Evolutionary conservation across 2,888 invertebrate species (phyloP), one percentile per base, ranked within the genome.

Genomic region (Phortica magna): DNA sequence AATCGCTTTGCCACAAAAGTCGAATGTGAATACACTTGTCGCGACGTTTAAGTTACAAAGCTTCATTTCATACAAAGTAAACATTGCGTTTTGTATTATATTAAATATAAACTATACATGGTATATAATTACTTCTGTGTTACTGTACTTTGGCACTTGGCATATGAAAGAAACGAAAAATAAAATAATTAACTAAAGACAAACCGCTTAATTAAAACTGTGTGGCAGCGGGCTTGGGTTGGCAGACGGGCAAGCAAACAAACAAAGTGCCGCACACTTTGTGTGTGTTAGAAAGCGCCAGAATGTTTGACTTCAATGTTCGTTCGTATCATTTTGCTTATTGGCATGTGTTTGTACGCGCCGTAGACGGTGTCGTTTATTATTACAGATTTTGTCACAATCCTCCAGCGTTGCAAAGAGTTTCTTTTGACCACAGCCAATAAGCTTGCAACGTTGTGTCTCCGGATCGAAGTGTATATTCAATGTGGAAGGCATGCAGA

Each of bases 1-100:
- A 97, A 97, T 90, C 96, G 95, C 86, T 96, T 96, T 89, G 92
- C 94, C 70, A 94, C 93, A 5, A 91, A 92, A 65, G 93, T 94
- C 57, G 95, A 95, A 80, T 96, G 96, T 85, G 93, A 92, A 79
- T 92, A 92, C 76, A 93, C 93, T 22, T 95, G 95, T 83, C 86
- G 86, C 70, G 86, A 87, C 83, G 67, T 86, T 74, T 86, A 74
- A 65, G 55, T 39, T 19, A 74, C n/a, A 42, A 48, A 48, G 5
- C 2, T 48, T 9, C 5, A 12, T 48, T 1, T 42, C 12, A 42
- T 31, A 7, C 39, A 42, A 31, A 67, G 1, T 39, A n/a, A 10
- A 42, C 0, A n/a, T 42, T 48, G 2, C 14, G 48, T 48, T 31
- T 64, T 64, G 10, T 31, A 64, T 64, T 64, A 31, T 64, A 64